Evolutionary conservation across 2,113 vertebrate species (phyloP).

Genomic region (Tetraodon nigroviridis): DNA sequence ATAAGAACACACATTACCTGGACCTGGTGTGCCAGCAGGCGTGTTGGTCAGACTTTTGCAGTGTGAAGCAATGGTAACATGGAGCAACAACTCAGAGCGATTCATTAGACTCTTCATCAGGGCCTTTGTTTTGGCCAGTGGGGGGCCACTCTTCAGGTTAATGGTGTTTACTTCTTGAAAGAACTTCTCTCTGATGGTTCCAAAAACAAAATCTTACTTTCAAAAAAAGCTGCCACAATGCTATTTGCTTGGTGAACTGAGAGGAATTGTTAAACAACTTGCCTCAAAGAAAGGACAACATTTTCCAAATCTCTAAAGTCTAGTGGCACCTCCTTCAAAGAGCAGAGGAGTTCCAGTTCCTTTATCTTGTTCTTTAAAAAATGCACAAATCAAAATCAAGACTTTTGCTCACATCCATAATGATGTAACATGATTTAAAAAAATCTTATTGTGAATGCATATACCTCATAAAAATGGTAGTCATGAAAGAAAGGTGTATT

Average conservation of each 20-base stretch:
- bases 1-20: conserved; percentile 69
- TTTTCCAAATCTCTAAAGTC: conserved; percentile 95
- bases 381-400: conserved; percentile 38
- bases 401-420: too few species aligned
- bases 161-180: conserved; percentile 90
- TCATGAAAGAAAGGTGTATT: conserved; percentile 94
- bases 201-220: conserved; percentile 22
- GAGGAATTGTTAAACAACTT: conserved; percentile 22
- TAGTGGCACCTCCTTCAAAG: conserved; percentile 91
- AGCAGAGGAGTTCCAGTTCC: conserved; percentile 93
- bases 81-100: conserved; percentile 89
- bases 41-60: conserved; percentile 86
- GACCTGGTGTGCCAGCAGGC: conserved; percentile 87
- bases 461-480: conserved; percentile 96
- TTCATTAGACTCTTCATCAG: conserved; percentile 96
- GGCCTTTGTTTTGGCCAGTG: conserved; percentile 87
- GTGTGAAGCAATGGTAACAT: conserved; percentile 96
- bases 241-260: not conserved
- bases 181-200: conserved; percentile 85
- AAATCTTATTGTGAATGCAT: not conserved
- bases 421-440: too few species aligned
- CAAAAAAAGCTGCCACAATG: not conserved
- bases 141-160: conserved; percentile 77
- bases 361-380: conserved; percentile 90
- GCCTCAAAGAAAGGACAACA: conserved; percentile 89